phyloP scores from a whole-genome alignment of 2,888 invertebrate species.

The Campaea margaritaria region DNA sequence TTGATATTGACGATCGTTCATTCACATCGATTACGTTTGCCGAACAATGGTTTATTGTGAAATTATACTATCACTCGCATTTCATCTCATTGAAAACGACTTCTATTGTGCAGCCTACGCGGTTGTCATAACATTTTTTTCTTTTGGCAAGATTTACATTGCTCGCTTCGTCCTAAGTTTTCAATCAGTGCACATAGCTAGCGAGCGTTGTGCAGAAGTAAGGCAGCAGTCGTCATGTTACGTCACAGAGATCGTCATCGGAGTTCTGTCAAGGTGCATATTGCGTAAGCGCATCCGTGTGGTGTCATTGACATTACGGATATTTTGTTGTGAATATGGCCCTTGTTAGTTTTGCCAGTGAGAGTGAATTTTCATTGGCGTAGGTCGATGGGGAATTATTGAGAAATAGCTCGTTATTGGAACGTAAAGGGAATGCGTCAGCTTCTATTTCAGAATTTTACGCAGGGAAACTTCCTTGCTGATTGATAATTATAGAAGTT shows the following conservation, averaged over 20 bases:
- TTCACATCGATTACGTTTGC: slow-evolving; percentile 70
- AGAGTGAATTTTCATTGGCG: slow-evolving; percentile 39
- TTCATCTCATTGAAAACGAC: slow-evolving; percentile 70
- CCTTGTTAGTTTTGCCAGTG: slow-evolving; percentile 64
- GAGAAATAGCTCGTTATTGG: neutral
- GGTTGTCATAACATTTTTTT: slow-evolving; percentile 42
- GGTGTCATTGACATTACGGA: slow-evolving; percentile 81
- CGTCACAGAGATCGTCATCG: slow-evolving; percentile 65
- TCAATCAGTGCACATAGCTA: neutral
- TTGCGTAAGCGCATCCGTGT: slow-evolving; percentile 77
- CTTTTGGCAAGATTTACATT: slow-evolving; percentile 43
- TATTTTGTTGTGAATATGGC: slow-evolving; percentile 63
- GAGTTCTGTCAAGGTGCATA: slow-evolving; percentile 76
- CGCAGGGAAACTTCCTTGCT: neutral
- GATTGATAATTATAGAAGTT: neutral
- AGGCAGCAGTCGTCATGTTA: slow-evolving; percentile 51
- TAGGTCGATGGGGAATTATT: slow-evolving; percentile 2
- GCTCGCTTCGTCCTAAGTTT: slow-evolving; percentile 23
- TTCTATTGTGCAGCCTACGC: slow-evolving; percentile 54
- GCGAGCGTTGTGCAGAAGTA: slow-evolving; percentile 45
- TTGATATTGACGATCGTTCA: slow-evolving; percentile 68
- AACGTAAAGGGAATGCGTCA: neutral
- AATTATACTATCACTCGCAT: slow-evolving; percentile 76
- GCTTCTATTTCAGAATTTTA: neutral
- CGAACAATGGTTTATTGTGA: slow-evolving; percentile 78